Evolutionary conservation across 2,113 vertebrate genomes (phyloP), one percentile per base, ranked within the genome.

Genomic region (Neofelis nebulosa): DNA sequence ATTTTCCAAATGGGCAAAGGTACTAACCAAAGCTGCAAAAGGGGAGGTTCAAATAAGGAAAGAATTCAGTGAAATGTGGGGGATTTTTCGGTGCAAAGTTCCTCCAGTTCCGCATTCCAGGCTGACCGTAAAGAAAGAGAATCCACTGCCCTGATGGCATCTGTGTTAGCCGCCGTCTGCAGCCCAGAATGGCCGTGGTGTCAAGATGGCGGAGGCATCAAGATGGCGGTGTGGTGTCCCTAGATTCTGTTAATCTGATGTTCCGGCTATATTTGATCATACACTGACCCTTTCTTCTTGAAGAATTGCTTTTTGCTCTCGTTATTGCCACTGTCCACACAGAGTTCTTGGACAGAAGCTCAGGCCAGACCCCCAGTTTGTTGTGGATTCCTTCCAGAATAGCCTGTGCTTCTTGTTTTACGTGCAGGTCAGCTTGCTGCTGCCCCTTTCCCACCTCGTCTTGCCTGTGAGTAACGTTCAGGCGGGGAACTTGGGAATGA

Each of bases 21-120:
- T 14, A 83, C n/a, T 4, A 76, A 88, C 80, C 55, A 65, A 95
- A 97, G 63, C 18, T 84, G 82, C 29, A 33, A 66, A 76, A 91
- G 38, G 74, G 85, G 97, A 96, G 66, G 48, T 80, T 36, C 93
- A 68, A 93, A 45, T 93, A 95, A 96, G 45, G 82, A 55, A 82
- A 97, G 73, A 84, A 71, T 36, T 73, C 48, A 88, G 66, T 0
- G n/a, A 89, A 55, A 78, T 9, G 0, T 0, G 2, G 65, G 41
- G 55, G 57, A 85, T 66, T 91, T 41, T 74, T 81, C 55, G 65
- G 33, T 38, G 52, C 21, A 78, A 68, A 7, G 18, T 92, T 96
- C 84, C 89, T 31, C 29, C 41, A 61, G 55, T 29, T 97, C n/a
- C 33, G 66, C 29, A 50, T 65, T 65, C 84, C 45, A 73, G 61